Evolutionary conservation across 23 tunicate genomes (phyloP), one percentile per base, ranked within the genome.

Genomic region (Styela plicata): DNA sequence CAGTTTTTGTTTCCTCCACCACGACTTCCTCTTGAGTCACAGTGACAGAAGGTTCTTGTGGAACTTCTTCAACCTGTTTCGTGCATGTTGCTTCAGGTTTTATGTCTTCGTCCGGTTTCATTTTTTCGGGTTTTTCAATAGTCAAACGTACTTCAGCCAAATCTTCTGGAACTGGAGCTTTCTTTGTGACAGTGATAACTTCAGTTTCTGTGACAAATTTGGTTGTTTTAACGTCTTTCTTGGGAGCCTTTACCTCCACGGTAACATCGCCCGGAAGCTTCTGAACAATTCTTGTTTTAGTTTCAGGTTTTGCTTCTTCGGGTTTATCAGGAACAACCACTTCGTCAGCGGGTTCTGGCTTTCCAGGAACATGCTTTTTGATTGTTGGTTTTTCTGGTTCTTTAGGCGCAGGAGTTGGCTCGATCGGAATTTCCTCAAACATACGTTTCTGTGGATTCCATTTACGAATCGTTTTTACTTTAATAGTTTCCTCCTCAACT

Each of bases 381-480:
- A 26, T 3, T 76, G 7, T 36, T 20, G 34, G 24, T 69, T 69
- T 69, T 2, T 32, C 34, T 53, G 36, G 10, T 13, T 44, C 10
- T 44, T 44, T 31, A 16, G 78, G 78, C n/a, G n/a, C n/a, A n/a
- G 64, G 21, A 22, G 29, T 26, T 69, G 26, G 25, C 74, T 69
- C 74, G 52, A 30, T 32, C 20, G 64, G 79, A 20, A 83, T 36
- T 36, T 85, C 88, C 26, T 87, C 91, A 78, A 91, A 91, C 24
- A 33, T 74, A 13, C 80, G 73, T 19, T 83, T 87, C 79, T 33
- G 69, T 0, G 91, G 80, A 73, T 91, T 91, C 97, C 91, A 91
- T 7, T 31, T 52, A 23, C 89, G 95, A 35, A 85, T 85, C 26
- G 78, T 83, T 29, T 29, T 83, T 31, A 74, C 53, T 17, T 29